A percentile compares a stretch with the other conserved stretches of the same genome.
These are phyloP conservation scores for Bilobella aurantiaca DNA, from an alignment of 1,140 invertebrate species.

Conservation along the genomic window DNA sequence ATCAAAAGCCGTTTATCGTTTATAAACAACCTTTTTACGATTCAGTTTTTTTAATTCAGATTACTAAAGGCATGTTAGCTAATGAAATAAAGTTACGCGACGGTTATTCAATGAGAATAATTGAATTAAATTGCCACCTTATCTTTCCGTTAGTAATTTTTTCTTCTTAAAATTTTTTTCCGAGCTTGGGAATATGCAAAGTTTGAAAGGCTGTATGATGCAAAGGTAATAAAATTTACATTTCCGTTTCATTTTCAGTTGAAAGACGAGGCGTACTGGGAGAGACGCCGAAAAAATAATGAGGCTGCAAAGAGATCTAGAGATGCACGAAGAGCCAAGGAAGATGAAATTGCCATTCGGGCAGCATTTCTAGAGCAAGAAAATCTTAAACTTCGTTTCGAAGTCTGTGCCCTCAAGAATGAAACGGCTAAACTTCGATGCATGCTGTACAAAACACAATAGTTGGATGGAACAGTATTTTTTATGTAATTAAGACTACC, in stretches of 20 bases:
- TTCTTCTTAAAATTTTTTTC: too few species aligned
- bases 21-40: too few species aligned
- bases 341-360: conserved; percentile 81
- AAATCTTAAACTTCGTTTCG: conserved; percentile 54
- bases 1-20: neutral
- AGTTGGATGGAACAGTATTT: neutral
- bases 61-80: neutral
- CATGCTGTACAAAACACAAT: conserved; percentile 42
- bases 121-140: too few species aligned
- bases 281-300: conserved; percentile 83
- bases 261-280: conserved; percentile 75
- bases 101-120: too few species aligned
- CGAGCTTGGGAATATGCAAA: too few species aligned
- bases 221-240: too few species aligned
- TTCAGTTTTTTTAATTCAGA: too few species aligned
- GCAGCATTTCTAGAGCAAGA: conserved; percentile 76
- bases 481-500: neutral
- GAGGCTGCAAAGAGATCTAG: conserved; percentile 88
- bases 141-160: too few species aligned
- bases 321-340: conserved; percentile 76
- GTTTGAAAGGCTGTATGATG: too few species aligned
- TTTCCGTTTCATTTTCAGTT: conserved; percentile 20
- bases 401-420: conserved; percentile 50
- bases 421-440: conserved; percentile 50
- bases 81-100: neutral